Conservation (phyloP, 92 coral and sea anemone species). For the Isaurus tuberculatus region DNA sequence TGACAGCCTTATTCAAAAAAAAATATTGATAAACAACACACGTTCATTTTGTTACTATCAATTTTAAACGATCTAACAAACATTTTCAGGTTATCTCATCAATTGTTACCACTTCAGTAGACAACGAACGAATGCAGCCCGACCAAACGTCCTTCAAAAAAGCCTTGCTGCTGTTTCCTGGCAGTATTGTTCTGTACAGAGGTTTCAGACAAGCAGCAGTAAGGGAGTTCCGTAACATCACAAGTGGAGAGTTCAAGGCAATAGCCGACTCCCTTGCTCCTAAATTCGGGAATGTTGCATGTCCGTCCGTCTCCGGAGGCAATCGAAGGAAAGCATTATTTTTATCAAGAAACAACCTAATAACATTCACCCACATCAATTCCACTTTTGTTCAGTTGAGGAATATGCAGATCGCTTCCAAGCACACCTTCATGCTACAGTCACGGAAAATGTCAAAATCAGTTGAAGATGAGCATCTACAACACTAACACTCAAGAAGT, state of each 20-base stretch:
- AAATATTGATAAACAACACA: too few relatives aligned
- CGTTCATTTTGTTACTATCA: background rate
- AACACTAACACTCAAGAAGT: too few relatives aligned
- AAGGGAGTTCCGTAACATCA: slow-evolving; percentile 14
- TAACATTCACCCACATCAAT: background rate
- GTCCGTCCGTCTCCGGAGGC: background rate
- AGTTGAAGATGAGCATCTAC: background rate
- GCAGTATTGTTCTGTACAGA: slow-evolving; percentile 37
- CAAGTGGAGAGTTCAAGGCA: background rate
- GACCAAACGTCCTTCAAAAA: slow-evolving; percentile 1
- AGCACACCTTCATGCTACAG: background rate
- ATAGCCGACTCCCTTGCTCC: background rate
- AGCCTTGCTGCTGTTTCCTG: slow-evolving; percentile 37
- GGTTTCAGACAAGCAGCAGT: slow-evolving; percentile 43
- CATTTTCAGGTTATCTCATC: background rate
- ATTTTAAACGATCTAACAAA: background rate
- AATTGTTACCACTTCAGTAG: background rate
- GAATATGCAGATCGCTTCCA: background rate
- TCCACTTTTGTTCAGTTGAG: background rate
- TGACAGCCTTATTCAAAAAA: background rate
- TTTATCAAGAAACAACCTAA: background rate
- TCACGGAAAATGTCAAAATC: background rate
- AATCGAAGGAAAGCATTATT: background rate
- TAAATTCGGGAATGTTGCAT: background rate
- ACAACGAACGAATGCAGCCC: background rate